Base-by-base conservation (phyloP, 2,797 vertebrate species). In the Sylvilagus floridanus region DNA sequence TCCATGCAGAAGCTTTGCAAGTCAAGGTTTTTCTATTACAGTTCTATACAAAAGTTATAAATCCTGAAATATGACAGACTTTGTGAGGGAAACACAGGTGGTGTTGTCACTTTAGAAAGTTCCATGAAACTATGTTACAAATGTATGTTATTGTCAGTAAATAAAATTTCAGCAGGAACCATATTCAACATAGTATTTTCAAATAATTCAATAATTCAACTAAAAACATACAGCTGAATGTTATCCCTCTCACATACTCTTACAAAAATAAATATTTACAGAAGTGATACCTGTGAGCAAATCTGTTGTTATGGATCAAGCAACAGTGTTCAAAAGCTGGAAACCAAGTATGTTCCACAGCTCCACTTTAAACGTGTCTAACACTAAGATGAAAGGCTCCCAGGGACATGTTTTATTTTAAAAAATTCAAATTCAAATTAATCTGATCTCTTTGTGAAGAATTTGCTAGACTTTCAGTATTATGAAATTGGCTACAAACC, bases 161-260 rank as follows among this genome's bases (percentile, higher is more conserved):
- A 90, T 72, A 86, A n/a, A 83, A 69, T 72, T 90, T 91, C n/a
- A 88, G n/a, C 28, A 83, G 32, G 11, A 92, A 52, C 6, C 11
- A 71, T 47, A 84, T 71, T 85, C 60, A 91, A 83, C 91, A 66
- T 84, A 52, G 28, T 83, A 85, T 79, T 93, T 85, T 90, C 24
- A 84, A 88, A 54, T 88, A 94, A 84, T 63, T 60, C 62, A 92
- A 76, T 65, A 57, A n/a, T 47, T 47, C 42, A 47, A 47, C 42
- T 9, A 78, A 85, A 92, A 3, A 37, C 26, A 42, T 8, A 75
- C 2, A 92, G 28, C 7, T 86, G 24, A 86, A 79, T 77, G 62
- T 37, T 60, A 24, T 90, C 22, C 50, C 54, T 93, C 24, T 78
- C 35, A 94, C 21, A 75, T 4, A 65, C 17, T 88, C 54, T 83